Conservation (phyloP, 1,140 invertebrate genomes). For the Caenorhabditis briggsae region DNA sequence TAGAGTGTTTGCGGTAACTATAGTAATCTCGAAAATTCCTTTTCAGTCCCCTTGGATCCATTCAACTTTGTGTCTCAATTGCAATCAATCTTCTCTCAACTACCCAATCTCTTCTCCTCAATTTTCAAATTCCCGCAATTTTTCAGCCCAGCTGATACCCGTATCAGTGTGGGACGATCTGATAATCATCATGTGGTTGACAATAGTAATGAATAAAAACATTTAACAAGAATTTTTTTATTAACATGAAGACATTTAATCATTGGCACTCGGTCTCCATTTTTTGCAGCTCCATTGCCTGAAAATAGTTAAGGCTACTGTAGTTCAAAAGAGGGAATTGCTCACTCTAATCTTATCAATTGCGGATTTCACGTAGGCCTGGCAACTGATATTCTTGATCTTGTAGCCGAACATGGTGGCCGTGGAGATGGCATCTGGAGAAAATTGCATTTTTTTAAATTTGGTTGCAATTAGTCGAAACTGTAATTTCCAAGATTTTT, state of each 20-base stretch:
- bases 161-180: neutral
- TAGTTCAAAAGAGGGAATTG: neutral
- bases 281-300: constrained; percentile 10
- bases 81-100: constrained; percentile 23
- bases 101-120: constrained; percentile 10
- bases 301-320: neutral
- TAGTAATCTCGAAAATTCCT: neutral
- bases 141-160: constrained; percentile 36
- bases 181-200: neutral
- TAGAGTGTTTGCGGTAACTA: no score
- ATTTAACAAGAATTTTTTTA: neutral
- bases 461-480: no score
- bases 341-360: constrained; percentile 20
- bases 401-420: constrained; percentile 15
- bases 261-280: neutral
- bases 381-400: neutral
- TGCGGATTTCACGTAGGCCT: neutral
- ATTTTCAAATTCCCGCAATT: neutral
- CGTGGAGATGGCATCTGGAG: neutral
- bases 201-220: neutral
- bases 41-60: constrained; percentile 39
- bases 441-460: no score
- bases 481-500: no score
- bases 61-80: constrained; percentile 23
- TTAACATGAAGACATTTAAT: neutral